A percentile compares a stretch with the other conserved stretches of the same genome.
These are phyloP conservation scores for Anguilla japonica DNA, from an alignment of 2,113 vertebrate genomes.

Conservation along the genomic window DNA sequence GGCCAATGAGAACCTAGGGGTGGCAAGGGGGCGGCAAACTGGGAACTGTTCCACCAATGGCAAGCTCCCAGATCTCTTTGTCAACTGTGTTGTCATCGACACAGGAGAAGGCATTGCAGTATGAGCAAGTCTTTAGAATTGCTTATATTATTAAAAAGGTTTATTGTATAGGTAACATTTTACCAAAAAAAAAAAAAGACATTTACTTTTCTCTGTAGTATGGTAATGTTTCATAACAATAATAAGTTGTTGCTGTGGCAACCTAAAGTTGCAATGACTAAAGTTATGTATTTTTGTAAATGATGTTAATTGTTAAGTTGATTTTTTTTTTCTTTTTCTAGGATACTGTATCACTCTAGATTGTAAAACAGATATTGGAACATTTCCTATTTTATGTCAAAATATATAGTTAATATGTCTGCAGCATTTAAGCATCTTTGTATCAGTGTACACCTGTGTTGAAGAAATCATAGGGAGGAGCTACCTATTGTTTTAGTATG, in stretches of 20 bases:
- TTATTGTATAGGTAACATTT: slow-evolving; percentile 75
- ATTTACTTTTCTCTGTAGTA: slow-evolving; percentile 75
- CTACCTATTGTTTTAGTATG: slow-evolving; percentile 65
- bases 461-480: slow-evolving; percentile 63
- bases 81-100: slow-evolving; percentile 47
- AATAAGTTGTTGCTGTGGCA: slow-evolving; percentile 77
- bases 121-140: slow-evolving; percentile 64
- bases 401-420: slow-evolving; percentile 68
- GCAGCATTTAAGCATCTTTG: slow-evolving; percentile 62
- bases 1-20: slow-evolving; percentile 47
- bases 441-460: slow-evolving; percentile 60
- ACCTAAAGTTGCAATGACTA: slow-evolving; percentile 73
- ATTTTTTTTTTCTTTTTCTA: slow-evolving; percentile 56
- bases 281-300: slow-evolving; percentile 79
- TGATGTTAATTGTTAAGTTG: slow-evolving; percentile 64
- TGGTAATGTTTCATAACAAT: slow-evolving; percentile 77
- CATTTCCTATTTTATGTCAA: slow-evolving; percentile 63
- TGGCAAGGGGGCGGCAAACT: slow-evolving; percentile 34
- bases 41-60: slow-evolving; percentile 31
- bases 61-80: slow-evolving; percentile 53
- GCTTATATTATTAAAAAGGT: slow-evolving; percentile 67
- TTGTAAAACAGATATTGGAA: slow-evolving; percentile 54
- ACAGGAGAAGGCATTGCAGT: slow-evolving; percentile 54
- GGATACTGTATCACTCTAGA: slow-evolving; percentile 63
- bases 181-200: slow-evolving; percentile 65